Base-by-base conservation (phyloP, 2,888 invertebrate species). In the Drosophila suboccidentalis region DNA sequence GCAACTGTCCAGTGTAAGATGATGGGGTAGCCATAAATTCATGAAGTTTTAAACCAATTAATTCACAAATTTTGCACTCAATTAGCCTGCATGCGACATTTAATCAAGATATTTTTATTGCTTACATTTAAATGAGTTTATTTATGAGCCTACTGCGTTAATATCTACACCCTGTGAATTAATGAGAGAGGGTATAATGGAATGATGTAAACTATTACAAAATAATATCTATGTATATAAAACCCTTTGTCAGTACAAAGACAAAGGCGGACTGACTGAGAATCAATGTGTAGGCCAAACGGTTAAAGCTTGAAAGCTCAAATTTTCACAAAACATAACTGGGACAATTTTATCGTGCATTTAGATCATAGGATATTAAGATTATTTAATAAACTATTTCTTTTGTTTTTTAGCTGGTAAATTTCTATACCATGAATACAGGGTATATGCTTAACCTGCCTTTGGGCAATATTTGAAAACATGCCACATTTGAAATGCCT, bases 31-130 rank as follows among this genome's bases (percentile, higher is more conserved):
- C 55, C 67, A 78, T 75, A 75, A 86, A 77, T 79, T 79, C 22
- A 62, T 57, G 39, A 63, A 72, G 61, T 75, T 79, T 73, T 44
- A 63, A 87, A 72, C 63, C 79, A 83, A 84, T 89, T 81, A 78
- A 76, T 57, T 61, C 50, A 51, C 67, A 78, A 78, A 89, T 89
- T 86, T 78, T 65, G 71, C 84, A 81, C 75, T 81, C 78, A 83
- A 89, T 86, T 87, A 82, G 70, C 55, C 70, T 49, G 36, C 41
- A 51, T 53, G 26, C 47, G 53, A 26, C 47, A 51, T 50, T 68
- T 63, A 57, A 78, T 62, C 32, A 59, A 58, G 26, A 61, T 57
- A 39, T 2, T 46, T 41, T 43, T 13, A 38, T 41, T 46, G 19
- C 41, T 10, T n/a, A 39, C 11, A 11, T 43, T 60, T 26, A 36